Base-by-base conservation (phyloP, 2,797 vertebrate genomes). In the Lepilemur ruficaudatus region DNA sequence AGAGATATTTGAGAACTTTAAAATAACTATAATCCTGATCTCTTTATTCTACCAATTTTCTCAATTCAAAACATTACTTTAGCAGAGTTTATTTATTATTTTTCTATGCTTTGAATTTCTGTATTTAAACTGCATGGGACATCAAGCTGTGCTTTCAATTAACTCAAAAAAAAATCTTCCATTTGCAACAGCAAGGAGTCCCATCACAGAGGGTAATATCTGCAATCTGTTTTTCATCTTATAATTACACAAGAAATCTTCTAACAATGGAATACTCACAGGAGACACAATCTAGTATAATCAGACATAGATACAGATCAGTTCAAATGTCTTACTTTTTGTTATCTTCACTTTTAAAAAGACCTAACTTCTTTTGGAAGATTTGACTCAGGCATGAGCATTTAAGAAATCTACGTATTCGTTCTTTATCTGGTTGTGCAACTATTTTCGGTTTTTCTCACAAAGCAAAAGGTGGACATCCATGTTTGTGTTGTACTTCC, bases 81-180 rank as follows among this genome's bases (percentile, higher is more conserved):
- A 96, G 18, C 61, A 95, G 43, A 80, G 72, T 41, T 92, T 94
- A 84, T 94, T 95, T 59, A 86, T 96, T 89, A 96, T 95, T 93
- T 97, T 94, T 78, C 48, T 97, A 59, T 96, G 79, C 46, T 76
- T 72, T 67, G 22, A 69, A 10, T 96, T 92, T 98, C 97, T 97
- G 78, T 98, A 91, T 97, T 98, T 98, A 98, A 98, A 95, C 80
- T 96, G 11, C 25, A 92, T 73, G 52, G 43, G 41, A 4, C 4
- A 94, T 97, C 94, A 98, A 98, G 89, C 93, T 98, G 94, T 93
- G 82, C 95, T 98, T 98, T 97, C 96, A 98, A 97, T 98, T 98
- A 98, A 95, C 81, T 97, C 48, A 92, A 94, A 96, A 38, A 38
- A 94, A 52, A 88, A 95, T 93, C 23, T 96, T 92, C n/a, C n/a